phyloP scores from a whole-genome alignment of 1,140 invertebrate species.

The Sitophilus oryzae region DNA sequence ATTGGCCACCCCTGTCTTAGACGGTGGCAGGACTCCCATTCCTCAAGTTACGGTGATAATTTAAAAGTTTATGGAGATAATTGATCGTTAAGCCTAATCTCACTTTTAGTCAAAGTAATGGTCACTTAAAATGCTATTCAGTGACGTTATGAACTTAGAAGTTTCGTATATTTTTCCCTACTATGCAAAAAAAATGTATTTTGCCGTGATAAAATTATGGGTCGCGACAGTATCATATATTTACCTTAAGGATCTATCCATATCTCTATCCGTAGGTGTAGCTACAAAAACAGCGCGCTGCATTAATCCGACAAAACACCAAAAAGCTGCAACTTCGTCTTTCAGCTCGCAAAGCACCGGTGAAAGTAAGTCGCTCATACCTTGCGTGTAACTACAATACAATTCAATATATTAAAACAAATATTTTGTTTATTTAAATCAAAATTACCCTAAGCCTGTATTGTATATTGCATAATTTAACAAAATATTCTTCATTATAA shows the following conservation, averaged over 20 bases:
- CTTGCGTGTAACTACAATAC: conserved; percentile 56
- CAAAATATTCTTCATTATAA: conserved; percentile 88
- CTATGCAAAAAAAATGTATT: too few species aligned
- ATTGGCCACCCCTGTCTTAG: too few species aligned
- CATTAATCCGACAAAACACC: conserved; percentile 93
- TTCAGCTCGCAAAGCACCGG: conserved; percentile 81
- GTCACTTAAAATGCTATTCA: too few species aligned
- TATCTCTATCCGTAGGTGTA: conserved; percentile 86
- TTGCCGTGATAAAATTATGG: too few species aligned
- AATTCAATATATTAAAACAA: background rate
- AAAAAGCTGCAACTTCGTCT: conserved; percentile 85
- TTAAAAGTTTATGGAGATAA: too few species aligned
- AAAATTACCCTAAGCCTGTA: conserved; percentile 65
- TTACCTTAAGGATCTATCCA: conserved; percentile 80
- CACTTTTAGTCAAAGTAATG: too few species aligned
- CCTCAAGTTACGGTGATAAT: too few species aligned
- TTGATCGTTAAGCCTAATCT: too few species aligned
- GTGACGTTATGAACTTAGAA: too few species aligned
- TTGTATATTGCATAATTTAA: conserved; percentile 88
- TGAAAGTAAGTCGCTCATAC: conserved; percentile 89
- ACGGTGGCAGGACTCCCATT: too few species aligned
- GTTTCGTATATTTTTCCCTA: too few species aligned
- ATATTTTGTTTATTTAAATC: background rate
- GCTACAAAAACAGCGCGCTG: conserved; percentile 85
- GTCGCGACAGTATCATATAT: background rate